Conservation (phyloP, 2,888 invertebrate species). For the Volucella inanis region DNA sequence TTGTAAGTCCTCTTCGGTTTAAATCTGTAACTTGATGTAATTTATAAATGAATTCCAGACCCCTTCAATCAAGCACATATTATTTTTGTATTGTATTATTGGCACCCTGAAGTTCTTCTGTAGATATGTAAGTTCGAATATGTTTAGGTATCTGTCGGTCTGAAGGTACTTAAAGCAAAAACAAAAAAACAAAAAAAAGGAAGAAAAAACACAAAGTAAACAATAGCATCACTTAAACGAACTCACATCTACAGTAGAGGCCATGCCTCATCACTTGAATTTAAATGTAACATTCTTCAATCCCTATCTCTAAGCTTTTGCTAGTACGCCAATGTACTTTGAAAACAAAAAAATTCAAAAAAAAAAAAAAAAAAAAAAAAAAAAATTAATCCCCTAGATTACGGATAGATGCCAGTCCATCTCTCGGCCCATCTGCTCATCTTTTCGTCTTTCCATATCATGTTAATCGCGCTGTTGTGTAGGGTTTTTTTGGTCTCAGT, state of each 20-base stretch:
- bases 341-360: slow-evolving; percentile 5
- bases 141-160: no score
- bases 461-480: not conserved
- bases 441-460: not conserved
- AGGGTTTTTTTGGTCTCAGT: not conserved
- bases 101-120: slow-evolving; percentile 4
- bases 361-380: not conserved
- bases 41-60: slow-evolving; percentile 38
- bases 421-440: not conserved
- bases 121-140: not conserved
- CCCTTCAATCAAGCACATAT: slow-evolving; percentile 20
- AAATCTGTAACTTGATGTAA: slow-evolving; percentile 38
- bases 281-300: slow-evolving; percentile 3
- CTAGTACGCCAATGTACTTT: not conserved
- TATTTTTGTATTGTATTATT: slow-evolving; percentile 7
- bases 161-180: not conserved
- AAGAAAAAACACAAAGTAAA: not conserved
- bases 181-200: not conserved
- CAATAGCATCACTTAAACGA: slow-evolving; percentile 18
- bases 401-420: not conserved
- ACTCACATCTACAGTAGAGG: not conserved
- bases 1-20: slow-evolving; percentile 4
- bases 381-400: not conserved
- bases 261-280: not conserved
- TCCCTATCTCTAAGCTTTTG: not conserved